Conservation (phyloP, 1,140 invertebrate genomes). For the Planococcus citri region DNA sequence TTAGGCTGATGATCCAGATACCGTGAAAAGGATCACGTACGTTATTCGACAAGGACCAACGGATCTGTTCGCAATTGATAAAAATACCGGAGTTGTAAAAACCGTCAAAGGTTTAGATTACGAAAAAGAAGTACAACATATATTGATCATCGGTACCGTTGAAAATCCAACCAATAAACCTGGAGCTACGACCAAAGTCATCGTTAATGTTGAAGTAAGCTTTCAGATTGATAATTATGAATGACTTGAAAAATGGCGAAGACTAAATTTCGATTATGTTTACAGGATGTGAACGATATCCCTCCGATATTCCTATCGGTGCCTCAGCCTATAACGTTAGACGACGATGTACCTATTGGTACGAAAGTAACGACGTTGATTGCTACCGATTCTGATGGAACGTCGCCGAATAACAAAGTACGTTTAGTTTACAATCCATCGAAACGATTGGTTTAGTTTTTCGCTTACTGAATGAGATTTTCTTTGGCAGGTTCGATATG, state of each 20-base stretch:
- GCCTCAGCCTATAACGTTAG: constrained; percentile 63
- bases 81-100: constrained; percentile 60
- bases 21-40: constrained; percentile 63
- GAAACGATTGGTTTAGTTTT: not conserved
- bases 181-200: constrained; percentile 59
- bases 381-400: constrained; percentile 69
- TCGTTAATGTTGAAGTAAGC: constrained; percentile 60
- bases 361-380: constrained; percentile 60
- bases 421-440: constrained; percentile 24
- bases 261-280: constrained; percentile 24
- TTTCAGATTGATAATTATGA: no score
- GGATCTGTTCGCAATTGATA: constrained; percentile 68
- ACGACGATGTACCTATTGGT: constrained; percentile 68
- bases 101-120: constrained; percentile 64
- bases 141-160: constrained; percentile 62
- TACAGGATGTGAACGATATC: constrained; percentile 65
- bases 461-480: not conserved
- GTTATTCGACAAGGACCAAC: constrained; percentile 64
- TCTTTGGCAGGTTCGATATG: constrained; percentile 53
- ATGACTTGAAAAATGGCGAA: no score
- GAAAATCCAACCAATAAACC: constrained; percentile 58
- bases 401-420: constrained; percentile 65
- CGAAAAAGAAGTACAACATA: constrained; percentile 57
- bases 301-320: constrained; percentile 71
- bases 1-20: constrained; percentile 64